Evolutionary conservation across 2,888 invertebrate genomes (phyloP).

Genomic region (Charanyca ferruginea): DNA sequence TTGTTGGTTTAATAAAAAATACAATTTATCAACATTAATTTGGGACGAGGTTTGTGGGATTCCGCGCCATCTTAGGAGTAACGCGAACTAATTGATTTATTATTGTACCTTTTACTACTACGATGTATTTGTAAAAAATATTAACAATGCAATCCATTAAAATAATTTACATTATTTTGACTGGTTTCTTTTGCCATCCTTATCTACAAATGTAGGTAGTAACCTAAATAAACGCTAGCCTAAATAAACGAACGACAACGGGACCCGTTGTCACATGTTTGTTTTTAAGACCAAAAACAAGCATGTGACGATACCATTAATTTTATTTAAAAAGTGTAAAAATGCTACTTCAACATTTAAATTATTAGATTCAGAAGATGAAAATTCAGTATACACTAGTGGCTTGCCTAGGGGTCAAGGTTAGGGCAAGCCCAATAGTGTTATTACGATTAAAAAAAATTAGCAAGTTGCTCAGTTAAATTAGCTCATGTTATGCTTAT

Average conservation of each 20-base stretch:
- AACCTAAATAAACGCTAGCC: too few species aligned
- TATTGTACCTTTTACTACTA: constrained; percentile 56
- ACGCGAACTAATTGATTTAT: constrained; percentile 63
- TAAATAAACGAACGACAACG: too few species aligned
- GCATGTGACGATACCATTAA: too few species aligned
- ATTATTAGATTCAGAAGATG: neutral
- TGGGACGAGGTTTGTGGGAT: constrained; percentile 38
- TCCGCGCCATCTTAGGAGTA: constrained; percentile 51
- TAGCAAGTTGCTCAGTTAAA: too few species aligned
- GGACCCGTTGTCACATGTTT: too few species aligned
- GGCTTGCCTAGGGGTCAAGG: too few species aligned
- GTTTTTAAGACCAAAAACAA: too few species aligned
- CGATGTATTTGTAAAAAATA: constrained; percentile 58
- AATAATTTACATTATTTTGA: constrained; percentile 45
- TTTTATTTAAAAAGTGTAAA: too few species aligned
- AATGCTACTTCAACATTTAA: neutral
- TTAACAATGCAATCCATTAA: constrained; percentile 62
- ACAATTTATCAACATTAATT: constrained; percentile 64
- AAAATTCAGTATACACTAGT: too few species aligned
- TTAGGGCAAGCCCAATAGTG: too few species aligned
- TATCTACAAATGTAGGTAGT: neutral
- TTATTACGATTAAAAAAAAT: too few species aligned
- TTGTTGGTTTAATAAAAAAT: constrained; percentile 59
- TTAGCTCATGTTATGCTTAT: too few species aligned
- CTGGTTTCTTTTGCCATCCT: constrained; percentile 16